phyloP scores from a whole-genome alignment of 2,888 invertebrate genomes.

The Meteorus colon region DNA sequence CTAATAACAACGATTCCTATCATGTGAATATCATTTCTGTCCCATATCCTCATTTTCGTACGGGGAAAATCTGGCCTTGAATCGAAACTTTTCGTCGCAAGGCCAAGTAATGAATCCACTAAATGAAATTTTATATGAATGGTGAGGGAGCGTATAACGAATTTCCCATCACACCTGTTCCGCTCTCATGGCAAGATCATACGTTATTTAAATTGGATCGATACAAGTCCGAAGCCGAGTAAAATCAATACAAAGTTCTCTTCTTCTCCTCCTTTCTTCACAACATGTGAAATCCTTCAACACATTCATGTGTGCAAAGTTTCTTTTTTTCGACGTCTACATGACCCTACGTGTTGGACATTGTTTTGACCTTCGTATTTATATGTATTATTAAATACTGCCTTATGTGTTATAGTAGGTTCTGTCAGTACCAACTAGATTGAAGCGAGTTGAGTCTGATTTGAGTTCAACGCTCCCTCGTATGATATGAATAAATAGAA shows the following conservation, averaged over 20 bases:
- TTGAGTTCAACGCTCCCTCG: conserved; percentile 31
- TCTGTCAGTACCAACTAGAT: conserved; percentile 14
- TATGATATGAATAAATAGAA: conserved; percentile 31
- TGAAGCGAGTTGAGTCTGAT: conserved; percentile 10
- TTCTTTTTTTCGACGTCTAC: not conserved
- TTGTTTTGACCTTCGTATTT: not conserved
- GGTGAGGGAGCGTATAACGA: not conserved
- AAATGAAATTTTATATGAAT: not conserved
- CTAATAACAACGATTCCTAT: too few relatives aligned
- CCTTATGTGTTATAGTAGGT: not conserved
- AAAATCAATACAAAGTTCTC: conserved; percentile 15
- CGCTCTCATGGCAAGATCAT: conserved; percentile 25
- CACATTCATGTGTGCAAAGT: not conserved
- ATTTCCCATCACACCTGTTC: conserved; percentile 13
- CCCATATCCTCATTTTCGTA: too few relatives aligned
- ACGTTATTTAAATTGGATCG: conserved; percentile 31
- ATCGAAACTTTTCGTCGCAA: not conserved
- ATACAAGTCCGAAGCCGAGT: conserved; percentile 23
- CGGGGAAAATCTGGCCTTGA: not conserved
- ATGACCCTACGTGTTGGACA: not conserved
- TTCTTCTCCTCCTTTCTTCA: conserved; percentile 1
- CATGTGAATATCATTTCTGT: too few relatives aligned
- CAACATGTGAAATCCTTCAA: not conserved
- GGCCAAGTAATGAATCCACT: not conserved
- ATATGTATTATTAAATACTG: not conserved